Base-by-base conservation (phyloP, 2,888 invertebrate genomes). In the Cataglyphis rosenhaueri region DNA sequence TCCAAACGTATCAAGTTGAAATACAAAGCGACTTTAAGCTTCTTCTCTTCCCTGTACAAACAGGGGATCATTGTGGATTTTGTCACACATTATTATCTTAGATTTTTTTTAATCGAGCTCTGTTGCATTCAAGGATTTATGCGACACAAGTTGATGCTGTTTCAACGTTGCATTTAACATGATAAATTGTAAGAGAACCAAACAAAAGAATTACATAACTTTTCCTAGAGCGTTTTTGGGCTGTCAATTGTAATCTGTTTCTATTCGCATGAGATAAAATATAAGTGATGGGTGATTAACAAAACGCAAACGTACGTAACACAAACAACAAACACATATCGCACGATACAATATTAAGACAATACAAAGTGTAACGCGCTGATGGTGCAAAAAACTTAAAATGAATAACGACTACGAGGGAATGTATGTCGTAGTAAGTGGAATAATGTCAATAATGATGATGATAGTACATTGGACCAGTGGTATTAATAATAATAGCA, bases 281-380 rank as follows among this genome's bases (percentile, higher is more conserved):
- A 62, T 59, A 74, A 57, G 62, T 81, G 68, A 64, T 29, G 55
- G 21, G 29, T 79, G 78, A 65, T 61, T 25, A 84, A 76, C n/a
- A 29, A 74, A 86, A 86, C 76, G 82, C 84, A 89, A 88, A 85
- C 57, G 73, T 74, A 89, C 79, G 84, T 79, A 73, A 89, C 86
- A 87, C 89, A 89, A 88, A 87, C 89, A 83, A 84, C 89, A 84
- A 88, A 89, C 86, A 87, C 89, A 88, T 35, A 35, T 85, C 55
- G 86, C 89, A 89, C 18, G 87, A 81, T 84, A 87, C 84, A 87
- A 81, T 88, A 83, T 85, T 83, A 82, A 88, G 75, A 87, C 84
- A 86, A 59, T 86, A 88, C 79, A 83, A 84, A 82, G 83, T 88
- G 82, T 79, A 71, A 85, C 87, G 85, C 87, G 87, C 76, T 62